Evolutionary conservation across 2,113 vertebrate genomes (phyloP).

Genomic region (Mormyrus iriodes): DNA sequence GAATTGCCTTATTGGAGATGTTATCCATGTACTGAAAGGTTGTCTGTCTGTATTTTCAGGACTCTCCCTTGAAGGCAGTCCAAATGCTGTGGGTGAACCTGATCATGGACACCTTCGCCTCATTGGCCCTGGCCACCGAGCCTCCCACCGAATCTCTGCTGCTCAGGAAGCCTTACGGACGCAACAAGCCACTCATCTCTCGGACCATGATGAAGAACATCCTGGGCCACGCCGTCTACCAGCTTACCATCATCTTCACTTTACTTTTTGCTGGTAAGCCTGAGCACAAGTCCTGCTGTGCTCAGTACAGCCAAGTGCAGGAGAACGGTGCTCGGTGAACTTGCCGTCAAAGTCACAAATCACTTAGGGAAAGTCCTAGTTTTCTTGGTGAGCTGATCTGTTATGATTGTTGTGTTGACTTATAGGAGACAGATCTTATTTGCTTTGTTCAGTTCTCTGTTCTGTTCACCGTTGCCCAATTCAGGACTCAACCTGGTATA

Average conservation of each 20-base stretch:
- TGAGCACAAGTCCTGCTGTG: not conserved
- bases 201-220: slow-evolving; percentile 99
- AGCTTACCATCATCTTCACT: slow-evolving; percentile 87
- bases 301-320: not conserved
- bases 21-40: not conserved
- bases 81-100: slow-evolving; percentile 99
- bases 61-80: slow-evolving; percentile 95
- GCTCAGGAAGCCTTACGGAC: slow-evolving; percentile 89
- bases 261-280: slow-evolving; percentile 89
- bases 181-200: slow-evolving; percentile 97
- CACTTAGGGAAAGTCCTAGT: not conserved
- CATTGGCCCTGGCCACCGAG: slow-evolving; percentile 93
- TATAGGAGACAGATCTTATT: not conserved
- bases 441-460: not conserved
- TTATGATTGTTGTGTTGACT: not conserved
- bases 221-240: slow-evolving; percentile 90
- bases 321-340: not conserved
- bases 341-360: not conserved
- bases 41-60: slow-evolving; percentile 60
- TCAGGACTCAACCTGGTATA: not conserved
- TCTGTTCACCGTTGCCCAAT: not conserved
- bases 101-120: slow-evolving; percentile 98
- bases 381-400: not conserved
- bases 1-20: not conserved
- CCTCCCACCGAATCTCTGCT: slow-evolving; percentile 93